Conservation (phyloP, 2,888 invertebrate genomes). For the Hirtodrosophila confusa region DNA sequence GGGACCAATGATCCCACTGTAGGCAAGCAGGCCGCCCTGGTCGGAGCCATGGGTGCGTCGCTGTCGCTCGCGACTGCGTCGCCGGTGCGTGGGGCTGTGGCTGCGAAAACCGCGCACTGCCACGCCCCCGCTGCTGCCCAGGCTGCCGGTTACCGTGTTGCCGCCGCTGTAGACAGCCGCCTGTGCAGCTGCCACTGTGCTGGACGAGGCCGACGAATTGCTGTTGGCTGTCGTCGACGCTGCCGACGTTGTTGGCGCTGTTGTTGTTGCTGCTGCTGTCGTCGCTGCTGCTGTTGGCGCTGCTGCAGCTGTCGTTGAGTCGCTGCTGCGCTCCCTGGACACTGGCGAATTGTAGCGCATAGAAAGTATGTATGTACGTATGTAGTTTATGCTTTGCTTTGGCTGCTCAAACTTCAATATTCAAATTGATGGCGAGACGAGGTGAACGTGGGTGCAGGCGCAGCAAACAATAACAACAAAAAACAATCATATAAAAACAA, state of each 20-base stretch:
- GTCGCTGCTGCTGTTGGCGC: constrained; percentile 28
- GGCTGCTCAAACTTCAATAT: constrained; percentile 19
- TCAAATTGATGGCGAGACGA: constrained; percentile 19
- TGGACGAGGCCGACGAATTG: constrained; percentile 71
- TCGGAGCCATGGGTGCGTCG: constrained; percentile 83
- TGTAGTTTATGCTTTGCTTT: constrained; percentile 30
- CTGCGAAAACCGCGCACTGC: constrained; percentile 83
- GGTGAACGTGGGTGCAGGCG: constrained; percentile 14
- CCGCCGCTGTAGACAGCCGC: constrained; percentile 78
- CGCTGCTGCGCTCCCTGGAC: constrained; percentile 81
- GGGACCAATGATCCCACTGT: constrained; percentile 72
- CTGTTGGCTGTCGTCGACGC: constrained; percentile 64
- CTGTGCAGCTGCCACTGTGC: constrained; percentile 81
- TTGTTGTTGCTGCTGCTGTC: constrained; percentile 19
- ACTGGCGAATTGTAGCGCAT: constrained; percentile 81
- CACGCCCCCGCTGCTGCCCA: constrained; percentile 75
- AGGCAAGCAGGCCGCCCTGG: constrained; percentile 82
- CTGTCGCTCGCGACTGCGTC: constrained; percentile 83
- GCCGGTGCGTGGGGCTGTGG: constrained; percentile 84
- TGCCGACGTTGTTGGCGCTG: constrained; percentile 43
- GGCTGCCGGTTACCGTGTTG: constrained; percentile 79
- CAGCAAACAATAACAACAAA: constrained; percentile 44
- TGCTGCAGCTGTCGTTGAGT: constrained; percentile 25
- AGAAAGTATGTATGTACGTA: constrained; percentile 55
- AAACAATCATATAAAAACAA: constrained; percentile 25